Percentiles rank a stretch among this genome's conserved stretches.
Conservation (phyloP, 23 tunicate genomes). For the Diplosoma virens region DNA sequence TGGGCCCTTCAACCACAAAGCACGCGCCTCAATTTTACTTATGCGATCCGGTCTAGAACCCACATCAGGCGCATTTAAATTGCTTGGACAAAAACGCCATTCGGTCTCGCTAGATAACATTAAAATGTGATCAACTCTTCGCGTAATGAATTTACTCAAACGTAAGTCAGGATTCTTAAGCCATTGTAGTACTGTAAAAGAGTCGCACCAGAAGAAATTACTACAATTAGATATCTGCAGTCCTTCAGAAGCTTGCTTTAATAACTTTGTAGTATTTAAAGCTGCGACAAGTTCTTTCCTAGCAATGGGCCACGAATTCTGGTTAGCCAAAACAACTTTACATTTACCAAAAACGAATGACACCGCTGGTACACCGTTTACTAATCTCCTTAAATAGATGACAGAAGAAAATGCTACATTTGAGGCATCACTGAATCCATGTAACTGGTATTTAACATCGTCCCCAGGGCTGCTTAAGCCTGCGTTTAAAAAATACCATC, state of each 20-base stretch:
- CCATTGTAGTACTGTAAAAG: not conserved
- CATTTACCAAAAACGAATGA: conserved; percentile 7
- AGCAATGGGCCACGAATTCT: conserved; percentile 1
- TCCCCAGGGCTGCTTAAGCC: not conserved
- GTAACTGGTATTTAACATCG: not conserved
- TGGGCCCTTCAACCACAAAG: conserved; percentile 12
- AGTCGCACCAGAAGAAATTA: conserved; percentile 12
- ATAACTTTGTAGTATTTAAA: not conserved
- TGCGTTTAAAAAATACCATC: not conserved
- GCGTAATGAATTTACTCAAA: not conserved
- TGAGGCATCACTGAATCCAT: not conserved
- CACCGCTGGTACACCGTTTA: not conserved
- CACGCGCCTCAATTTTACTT: too few relatives aligned
- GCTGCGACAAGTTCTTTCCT: conserved; percentile 1
- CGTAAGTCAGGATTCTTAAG: conserved; percentile 8
- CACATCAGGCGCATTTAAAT: not conserved
- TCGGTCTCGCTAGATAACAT: not conserved
- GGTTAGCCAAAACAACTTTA: not conserved
- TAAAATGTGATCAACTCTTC: not conserved
- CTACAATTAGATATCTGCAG: not conserved
- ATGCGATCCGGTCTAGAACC: conserved; percentile 2
- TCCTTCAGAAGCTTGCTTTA: not conserved
- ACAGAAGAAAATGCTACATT: not conserved
- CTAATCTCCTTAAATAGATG: not conserved
- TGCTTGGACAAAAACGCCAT: conserved; percentile 3